Evolutionary conservation across 2,888 invertebrate species (phyloP), one percentile per base, ranked within the genome.

Genomic region (Catocala sponsa): DNA sequence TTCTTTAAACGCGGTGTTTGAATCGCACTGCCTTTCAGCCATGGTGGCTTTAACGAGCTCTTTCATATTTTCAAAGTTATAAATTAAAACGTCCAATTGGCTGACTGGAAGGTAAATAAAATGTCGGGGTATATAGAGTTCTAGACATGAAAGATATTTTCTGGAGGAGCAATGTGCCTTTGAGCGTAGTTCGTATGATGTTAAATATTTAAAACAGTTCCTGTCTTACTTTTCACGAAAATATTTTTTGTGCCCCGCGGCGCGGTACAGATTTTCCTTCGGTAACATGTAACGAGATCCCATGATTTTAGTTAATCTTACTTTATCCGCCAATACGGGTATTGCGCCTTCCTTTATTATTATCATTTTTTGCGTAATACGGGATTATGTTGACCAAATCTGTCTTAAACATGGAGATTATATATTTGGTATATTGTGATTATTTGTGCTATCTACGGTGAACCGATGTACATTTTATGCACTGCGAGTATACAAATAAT

Each of bases 31-130:
- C 63, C 51, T 81, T 77, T 84, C 80, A 73, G 55, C 58, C 46
- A 67, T 80, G 44, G 72, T 74, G 11, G 61, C 60, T 68, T 82
- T 83, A 72, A 86, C 74, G 61, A 84, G 75, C 51, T 79, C 76
- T 74, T 84, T 82, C 78, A 89, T 87, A 79, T 90, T 86, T 81
- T 86, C 79, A 65, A 89, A 78, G 71, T 86, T 89, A 74, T 84
- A 79, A 76, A 85, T 85, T 84, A 89, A 81, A 79, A 89, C 76
- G 66, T 89, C 86, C 80, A 88, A 85, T 82, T 89, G 88, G 66
- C 86, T 81, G 63, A 81, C 89, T 88, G 81, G 48, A 86, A 82
- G 65, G 58, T 62, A 76, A 74, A 70, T 74, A 70, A 32, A 65
- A 65, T 41, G 32, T 57, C 6, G 49, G 62, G 68, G 65, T 6